A percentile compares a stretch with the other conserved stretches of the same genome.
These are phyloP conservation scores for Vanessa atalanta DNA, from an alignment of 1,140 invertebrate species.

Conservation along the genomic window DNA sequence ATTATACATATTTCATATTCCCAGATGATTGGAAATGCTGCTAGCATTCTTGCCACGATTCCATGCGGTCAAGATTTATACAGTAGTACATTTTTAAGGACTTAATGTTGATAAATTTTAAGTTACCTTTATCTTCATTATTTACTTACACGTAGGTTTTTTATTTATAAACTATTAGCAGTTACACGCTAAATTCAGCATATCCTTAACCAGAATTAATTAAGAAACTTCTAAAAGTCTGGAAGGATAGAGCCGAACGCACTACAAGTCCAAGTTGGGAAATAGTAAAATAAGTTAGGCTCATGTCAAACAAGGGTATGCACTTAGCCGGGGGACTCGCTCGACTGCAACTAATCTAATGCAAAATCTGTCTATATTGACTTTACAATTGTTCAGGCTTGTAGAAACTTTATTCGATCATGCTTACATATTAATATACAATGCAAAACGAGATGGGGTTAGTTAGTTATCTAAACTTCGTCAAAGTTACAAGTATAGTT, in stretches of 20 bases:
- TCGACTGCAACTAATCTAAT: constrained; percentile 60
- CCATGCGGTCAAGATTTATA: no score
- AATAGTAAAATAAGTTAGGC: constrained; percentile 56
- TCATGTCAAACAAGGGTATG: constrained; percentile 72
- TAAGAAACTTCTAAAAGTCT: constrained; percentile 34
- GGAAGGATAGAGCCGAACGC: constrained; percentile 23
- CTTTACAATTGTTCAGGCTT: constrained; percentile 45
- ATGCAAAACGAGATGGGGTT: neutral
- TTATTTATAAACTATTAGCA: neutral
- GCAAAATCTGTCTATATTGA: constrained; percentile 61
- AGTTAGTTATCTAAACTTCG: neutral
- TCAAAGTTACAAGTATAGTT: no score
- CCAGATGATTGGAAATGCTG: no score
- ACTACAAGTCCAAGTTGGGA: constrained; percentile 22
- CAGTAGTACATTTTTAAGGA: no score
- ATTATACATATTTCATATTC: no score
- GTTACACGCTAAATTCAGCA: neutral
- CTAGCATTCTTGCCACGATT: no score
- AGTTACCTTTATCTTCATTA: no score
- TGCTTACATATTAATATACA: constrained; percentile 7
- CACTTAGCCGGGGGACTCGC: constrained; percentile 55
- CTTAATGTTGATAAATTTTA: no score
- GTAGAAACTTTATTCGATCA: constrained; percentile 12
- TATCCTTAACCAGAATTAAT: constrained; percentile 30
- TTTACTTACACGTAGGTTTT: no score